A percentile compares a stretch with the other conserved stretches of the same genome.
Evolutionary conservation across 2,888 invertebrate species (phyloP).

Genomic region (Theretra japonica): DNA sequence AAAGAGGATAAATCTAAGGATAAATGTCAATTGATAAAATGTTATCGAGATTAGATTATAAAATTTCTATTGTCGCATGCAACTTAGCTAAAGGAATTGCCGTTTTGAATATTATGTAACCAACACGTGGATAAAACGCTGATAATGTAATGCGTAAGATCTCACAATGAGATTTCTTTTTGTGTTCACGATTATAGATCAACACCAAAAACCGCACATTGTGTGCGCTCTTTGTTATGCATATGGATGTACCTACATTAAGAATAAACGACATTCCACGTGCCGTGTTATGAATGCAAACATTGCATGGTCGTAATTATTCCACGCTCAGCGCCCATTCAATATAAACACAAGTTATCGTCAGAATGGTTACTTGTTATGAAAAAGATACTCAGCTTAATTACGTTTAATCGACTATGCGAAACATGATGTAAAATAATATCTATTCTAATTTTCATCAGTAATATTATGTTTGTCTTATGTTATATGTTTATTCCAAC

Average conservation of each 20-base stretch:
- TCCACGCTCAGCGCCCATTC: conserved; percentile 35
- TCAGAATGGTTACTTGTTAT: conserved; percentile 29
- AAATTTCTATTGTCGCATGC: too few species aligned
- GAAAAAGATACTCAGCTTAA: conserved; percentile 26
- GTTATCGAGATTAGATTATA: too few species aligned
- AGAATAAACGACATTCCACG: conserved; percentile 35
- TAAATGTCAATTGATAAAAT: too few species aligned
- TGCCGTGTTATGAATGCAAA: neutral
- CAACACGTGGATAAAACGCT: too few species aligned
- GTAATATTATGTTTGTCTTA: neutral
- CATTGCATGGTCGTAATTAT: conserved; percentile 33
- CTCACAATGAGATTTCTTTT: too few species aligned
- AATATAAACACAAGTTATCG: conserved; percentile 45
- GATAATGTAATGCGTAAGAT: neutral
- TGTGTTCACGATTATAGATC: neutral
- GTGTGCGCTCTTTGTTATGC: neutral
- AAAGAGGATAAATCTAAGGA: too few species aligned
- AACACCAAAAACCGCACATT: neutral
- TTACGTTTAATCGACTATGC: conserved; percentile 27
- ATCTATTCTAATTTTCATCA: neutral
- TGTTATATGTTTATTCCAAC: too few species aligned
- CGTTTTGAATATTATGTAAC: too few species aligned
- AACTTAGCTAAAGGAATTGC: too few species aligned
- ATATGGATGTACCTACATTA: conserved; percentile 29
- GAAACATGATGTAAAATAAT: conserved; percentile 24